phyloP scores from a whole-genome alignment of 2,888 invertebrate species.

The Cepaea hortensis region DNA sequence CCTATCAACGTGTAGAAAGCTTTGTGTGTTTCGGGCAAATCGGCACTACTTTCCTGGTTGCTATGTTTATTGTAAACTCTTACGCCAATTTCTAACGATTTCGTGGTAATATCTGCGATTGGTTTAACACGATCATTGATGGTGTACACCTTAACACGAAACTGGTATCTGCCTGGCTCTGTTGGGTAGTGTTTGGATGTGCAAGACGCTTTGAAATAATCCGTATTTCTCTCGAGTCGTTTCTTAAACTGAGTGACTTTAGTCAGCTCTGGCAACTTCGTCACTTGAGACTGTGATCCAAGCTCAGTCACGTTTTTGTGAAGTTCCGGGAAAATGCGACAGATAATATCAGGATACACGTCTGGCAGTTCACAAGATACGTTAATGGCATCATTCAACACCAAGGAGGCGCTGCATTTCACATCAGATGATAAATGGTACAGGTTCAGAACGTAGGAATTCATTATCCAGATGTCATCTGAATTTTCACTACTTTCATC shows the following conservation, averaged over 20 bases:
- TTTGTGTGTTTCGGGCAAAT: too few species aligned
- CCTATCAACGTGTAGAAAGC: background rate
- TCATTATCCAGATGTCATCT: background rate
- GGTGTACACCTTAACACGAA: background rate
- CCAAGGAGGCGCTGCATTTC: background rate
- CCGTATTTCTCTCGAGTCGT: background rate
- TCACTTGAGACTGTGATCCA: too few species aligned
- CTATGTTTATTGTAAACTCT: background rate
- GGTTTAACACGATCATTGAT: background rate
- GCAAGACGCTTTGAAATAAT: background rate
- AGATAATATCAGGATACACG: background rate
- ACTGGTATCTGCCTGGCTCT: background rate
- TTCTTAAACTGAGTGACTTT: background rate
- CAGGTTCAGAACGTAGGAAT: background rate
- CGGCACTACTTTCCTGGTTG: too few species aligned
- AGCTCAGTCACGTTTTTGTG: background rate
- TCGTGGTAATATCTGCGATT: background rate
- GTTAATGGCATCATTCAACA: background rate
- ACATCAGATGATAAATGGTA: background rate
- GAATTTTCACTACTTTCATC: background rate
- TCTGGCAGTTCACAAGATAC: background rate
- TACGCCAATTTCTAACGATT: background rate
- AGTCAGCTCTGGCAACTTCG: background rate
- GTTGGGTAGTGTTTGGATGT: background rate
- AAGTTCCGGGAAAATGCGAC: constrained; percentile 4